phyloP scores from a whole-genome alignment of 2,797 vertebrate genomes.

The Chloroceryle inda region DNA sequence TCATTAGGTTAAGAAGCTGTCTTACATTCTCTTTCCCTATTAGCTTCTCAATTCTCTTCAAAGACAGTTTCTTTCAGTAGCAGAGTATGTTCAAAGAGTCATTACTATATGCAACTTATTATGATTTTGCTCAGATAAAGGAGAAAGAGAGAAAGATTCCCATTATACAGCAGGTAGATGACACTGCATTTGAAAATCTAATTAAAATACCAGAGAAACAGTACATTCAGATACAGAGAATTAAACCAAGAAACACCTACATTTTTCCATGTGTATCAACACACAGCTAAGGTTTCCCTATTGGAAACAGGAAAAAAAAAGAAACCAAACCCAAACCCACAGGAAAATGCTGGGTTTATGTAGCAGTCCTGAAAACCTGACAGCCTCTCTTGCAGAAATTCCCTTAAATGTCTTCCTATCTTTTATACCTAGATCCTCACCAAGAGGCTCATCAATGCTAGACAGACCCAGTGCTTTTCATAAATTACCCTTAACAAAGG shows the following conservation, averaged over 20 bases:
- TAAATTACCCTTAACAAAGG: background rate
- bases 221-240: background rate
- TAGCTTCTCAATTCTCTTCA: background rate
- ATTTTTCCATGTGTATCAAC: background rate
- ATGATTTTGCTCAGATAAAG: background rate
- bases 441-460: fast-evolving
- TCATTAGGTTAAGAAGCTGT: background rate
- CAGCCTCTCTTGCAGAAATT: background rate
- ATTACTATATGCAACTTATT: background rate
- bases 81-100: background rate
- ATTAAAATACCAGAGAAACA: background rate
- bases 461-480: background rate
- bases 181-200: background rate
- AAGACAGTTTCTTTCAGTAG: background rate
- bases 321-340: too few species aligned
- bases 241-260: background rate
- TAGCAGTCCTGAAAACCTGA: background rate
- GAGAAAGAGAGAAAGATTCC: background rate
- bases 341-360: background rate
- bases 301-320: background rate
- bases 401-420: background rate
- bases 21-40: background rate
- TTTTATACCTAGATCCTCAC: background rate
- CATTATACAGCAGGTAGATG: background rate
- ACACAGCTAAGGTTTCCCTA: background rate